A percentile compares a stretch with the other conserved stretches of the same genome.
Evolutionary conservation across 2,888 invertebrate genomes (phyloP).

Genomic region (Drosophila pseudotakahashii): DNA sequence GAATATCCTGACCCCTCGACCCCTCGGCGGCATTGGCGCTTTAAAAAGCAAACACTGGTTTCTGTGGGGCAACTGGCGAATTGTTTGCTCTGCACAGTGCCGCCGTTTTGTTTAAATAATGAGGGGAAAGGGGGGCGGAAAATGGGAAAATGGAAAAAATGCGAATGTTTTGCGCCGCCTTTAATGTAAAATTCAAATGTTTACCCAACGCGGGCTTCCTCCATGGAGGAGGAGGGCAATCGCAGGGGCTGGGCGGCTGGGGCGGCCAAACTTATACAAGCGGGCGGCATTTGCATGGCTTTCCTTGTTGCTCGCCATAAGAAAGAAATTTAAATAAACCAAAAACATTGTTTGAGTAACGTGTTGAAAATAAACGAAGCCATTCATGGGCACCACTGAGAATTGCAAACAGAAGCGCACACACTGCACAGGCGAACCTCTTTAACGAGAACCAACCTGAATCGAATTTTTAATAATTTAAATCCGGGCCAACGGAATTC

Average conservation of each 20-base stretch:
- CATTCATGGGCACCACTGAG: constrained; percentile 71
- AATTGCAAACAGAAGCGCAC: constrained; percentile 49
- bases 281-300: constrained; percentile 73
- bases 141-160: constrained; percentile 52
- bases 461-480: constrained; percentile 9
- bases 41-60: constrained; percentile 63
- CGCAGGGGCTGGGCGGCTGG: not conserved
- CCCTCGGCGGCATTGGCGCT: constrained; percentile 66
- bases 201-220: constrained; percentile 71
- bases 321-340: constrained; percentile 79
- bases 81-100: constrained; percentile 72
- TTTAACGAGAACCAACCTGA: not conserved
- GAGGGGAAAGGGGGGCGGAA: constrained; percentile 5
- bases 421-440: constrained; percentile 17
- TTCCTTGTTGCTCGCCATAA: constrained; percentile 65
- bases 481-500: too few species aligned
- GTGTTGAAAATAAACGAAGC: constrained; percentile 79
- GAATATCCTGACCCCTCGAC: constrained; percentile 1
- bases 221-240: constrained; percentile 36
- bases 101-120: constrained; percentile 77
- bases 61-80: constrained; percentile 35
- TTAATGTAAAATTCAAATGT: constrained; percentile 80
- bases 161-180: constrained; percentile 73
- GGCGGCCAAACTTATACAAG: constrained; percentile 59
- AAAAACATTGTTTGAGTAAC: constrained; percentile 79